These are phyloP conservation scores for Diplolepis rosae DNA, from an alignment of 2,888 invertebrate species.

Conservation along the genomic window DNA sequence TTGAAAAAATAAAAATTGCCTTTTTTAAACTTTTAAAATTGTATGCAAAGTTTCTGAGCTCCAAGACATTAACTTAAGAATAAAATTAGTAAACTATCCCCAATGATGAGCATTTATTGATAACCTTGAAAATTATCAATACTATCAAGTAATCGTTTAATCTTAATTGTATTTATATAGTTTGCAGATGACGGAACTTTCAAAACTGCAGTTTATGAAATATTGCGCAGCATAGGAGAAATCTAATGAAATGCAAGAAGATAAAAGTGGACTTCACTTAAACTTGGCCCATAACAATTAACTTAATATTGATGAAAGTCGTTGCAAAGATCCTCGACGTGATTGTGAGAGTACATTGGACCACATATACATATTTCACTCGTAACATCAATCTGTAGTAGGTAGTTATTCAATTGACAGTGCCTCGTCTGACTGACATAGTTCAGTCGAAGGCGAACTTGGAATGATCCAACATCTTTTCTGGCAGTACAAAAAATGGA, in stretches of 20 bases:
- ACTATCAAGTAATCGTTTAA: neutral
- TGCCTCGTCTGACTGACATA: constrained; percentile 70
- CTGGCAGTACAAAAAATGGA: constrained; percentile 32
- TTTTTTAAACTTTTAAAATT: too few species aligned
- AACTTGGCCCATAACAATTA: neutral
- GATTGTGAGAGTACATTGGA: neutral
- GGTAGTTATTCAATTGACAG: constrained; percentile 71
- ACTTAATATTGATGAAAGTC: neutral
- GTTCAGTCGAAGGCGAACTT: constrained; percentile 69
- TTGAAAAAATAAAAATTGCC: too few species aligned
- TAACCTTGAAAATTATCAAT: too few species aligned
- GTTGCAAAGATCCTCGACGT: neutral
- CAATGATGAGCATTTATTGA: too few species aligned
- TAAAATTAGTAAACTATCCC: too few species aligned
- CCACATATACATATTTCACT: constrained; percentile 42
- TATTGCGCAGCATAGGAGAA: neutral
- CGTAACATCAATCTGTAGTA: constrained; percentile 59
- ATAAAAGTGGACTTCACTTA: neutral
- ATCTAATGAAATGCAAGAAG: neutral
- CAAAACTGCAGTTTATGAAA: neutral
- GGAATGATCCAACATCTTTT: constrained; percentile 62
- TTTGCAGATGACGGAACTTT: neutral
- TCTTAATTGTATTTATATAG: neutral
- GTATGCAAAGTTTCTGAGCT: too few species aligned
- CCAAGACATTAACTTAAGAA: too few species aligned